Percentiles rank a stretch among this genome's conserved stretches.
These are phyloP conservation scores for Gymnobelideus leadbeateri DNA, from an alignment of 2,113 vertebrate species.

Conservation along the genomic window DNA sequence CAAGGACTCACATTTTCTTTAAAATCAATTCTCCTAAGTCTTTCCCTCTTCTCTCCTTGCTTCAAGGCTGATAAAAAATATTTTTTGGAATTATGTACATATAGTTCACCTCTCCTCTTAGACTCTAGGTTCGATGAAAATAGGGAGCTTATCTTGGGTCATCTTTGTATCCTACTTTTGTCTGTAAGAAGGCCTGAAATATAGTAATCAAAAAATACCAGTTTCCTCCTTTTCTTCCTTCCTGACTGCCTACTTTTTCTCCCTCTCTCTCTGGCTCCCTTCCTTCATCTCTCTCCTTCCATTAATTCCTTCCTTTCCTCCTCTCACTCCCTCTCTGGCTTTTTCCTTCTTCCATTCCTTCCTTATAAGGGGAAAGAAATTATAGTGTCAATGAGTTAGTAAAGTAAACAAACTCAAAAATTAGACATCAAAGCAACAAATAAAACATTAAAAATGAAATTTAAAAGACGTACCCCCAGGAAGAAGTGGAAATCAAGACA, in stretches of 20 bases:
- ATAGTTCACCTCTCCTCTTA: neutral
- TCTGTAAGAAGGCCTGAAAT: neutral
- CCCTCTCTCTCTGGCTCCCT: neutral
- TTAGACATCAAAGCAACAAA: neutral
- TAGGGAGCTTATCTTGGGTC: neutral
- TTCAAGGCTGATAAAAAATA: neutral
- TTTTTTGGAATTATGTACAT: neutral
- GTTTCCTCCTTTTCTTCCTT: neutral
- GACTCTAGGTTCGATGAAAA: neutral
- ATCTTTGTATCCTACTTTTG: neutral
- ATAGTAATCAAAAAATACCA: neutral
- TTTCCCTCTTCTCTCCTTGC: neutral
- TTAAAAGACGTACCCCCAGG: neutral
- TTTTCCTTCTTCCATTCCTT: neutral
- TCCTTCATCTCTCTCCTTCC: neutral
- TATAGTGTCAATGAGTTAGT: neutral
- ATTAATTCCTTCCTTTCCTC: neutral
- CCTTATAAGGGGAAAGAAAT: neutral
- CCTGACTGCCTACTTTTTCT: neutral
- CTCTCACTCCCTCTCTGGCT: neutral
- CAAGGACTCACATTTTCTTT: neutral
- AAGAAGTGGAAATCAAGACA: neutral
- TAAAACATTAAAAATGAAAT: neutral
- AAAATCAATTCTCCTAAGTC: neutral
- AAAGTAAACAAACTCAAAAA: neutral